A percentile compares a stretch with the other conserved stretches of the same genome.
phyloP scores from a whole-genome alignment of 2,888 invertebrate genomes.

The Heteromyza rotundicornis region DNA sequence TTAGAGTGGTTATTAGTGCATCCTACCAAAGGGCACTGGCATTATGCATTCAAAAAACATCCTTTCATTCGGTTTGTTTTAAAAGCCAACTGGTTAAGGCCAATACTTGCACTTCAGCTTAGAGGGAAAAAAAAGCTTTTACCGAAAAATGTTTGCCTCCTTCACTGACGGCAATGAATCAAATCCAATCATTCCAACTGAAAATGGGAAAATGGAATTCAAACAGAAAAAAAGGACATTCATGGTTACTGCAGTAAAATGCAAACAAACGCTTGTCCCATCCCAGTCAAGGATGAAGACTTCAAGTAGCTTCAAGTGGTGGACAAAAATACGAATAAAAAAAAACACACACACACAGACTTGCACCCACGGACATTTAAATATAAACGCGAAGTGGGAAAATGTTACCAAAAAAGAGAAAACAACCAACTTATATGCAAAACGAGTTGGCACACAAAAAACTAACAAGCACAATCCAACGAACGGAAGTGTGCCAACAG shows the following conservation, averaged over 20 bases:
- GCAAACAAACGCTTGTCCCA: slow-evolving; percentile 20
- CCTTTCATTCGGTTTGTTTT: too few relatives aligned
- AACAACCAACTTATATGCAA: background rate
- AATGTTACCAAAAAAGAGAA: background rate
- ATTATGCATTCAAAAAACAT: background rate
- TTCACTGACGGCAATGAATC: background rate
- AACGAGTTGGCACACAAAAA: too few relatives aligned
- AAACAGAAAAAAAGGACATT: slow-evolving; percentile 16
- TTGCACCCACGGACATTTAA: background rate
- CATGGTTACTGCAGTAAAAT: slow-evolving; percentile 12
- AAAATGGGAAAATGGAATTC: background rate
- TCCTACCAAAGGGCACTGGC: background rate
- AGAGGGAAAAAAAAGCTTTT: too few relatives aligned
- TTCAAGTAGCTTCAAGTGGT: slow-evolving; percentile 13
- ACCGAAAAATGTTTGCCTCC: slow-evolving; percentile 14
- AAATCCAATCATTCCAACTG: background rate
- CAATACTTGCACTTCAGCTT: too few relatives aligned
- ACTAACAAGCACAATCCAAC: background rate
- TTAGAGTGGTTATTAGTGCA: too few relatives aligned
- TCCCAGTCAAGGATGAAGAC: slow-evolving; percentile 14
- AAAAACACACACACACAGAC: background rate
- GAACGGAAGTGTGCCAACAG: too few relatives aligned
- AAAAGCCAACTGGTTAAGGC: too few relatives aligned
- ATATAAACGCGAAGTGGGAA: background rate
- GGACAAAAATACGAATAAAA: background rate